Evolutionary conservation across 2,797 vertebrate genomes (phyloP).

Genomic region (Clarias fuscus): DNA sequence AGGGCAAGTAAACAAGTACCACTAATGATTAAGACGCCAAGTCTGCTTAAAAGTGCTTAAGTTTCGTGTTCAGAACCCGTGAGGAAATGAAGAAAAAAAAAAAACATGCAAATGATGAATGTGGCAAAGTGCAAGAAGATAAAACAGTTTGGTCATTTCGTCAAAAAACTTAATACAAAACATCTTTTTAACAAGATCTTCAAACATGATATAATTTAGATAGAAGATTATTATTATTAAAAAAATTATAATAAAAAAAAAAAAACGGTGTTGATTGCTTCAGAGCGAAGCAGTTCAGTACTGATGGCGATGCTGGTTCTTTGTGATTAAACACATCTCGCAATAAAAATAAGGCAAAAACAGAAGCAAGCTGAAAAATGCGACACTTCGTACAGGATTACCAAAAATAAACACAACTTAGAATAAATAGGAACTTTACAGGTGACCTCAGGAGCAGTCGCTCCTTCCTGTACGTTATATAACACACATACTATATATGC

Average conservation of each 20-base stretch:
- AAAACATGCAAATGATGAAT: background rate
- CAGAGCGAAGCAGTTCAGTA: slow-evolving; percentile 5
- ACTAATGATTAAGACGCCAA: background rate
- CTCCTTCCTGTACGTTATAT: slow-evolving; percentile 25
- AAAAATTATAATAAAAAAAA: background rate
- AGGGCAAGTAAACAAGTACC: background rate
- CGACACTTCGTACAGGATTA: background rate
- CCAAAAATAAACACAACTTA: background rate
- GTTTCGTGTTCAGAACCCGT: background rate
- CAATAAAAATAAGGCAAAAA: slow-evolving; percentile 44
- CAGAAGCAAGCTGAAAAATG: slow-evolving; percentile 42
- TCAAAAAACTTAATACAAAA: background rate
- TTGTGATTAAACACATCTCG: background rate
- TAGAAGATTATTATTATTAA: background rate
- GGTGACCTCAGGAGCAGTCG: background rate
- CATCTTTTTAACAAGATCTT: background rate
- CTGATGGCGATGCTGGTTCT: slow-evolving; percentile 6
- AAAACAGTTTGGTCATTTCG: background rate
- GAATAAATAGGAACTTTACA: background rate
- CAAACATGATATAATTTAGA: background rate
- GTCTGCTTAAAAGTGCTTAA: background rate
- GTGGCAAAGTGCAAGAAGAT: background rate
- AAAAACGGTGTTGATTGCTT: background rate
- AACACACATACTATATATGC: background rate
- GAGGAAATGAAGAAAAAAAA: background rate